A percentile compares a stretch with the other conserved stretches of the same genome.
phyloP scores from a whole-genome alignment of 2,113 vertebrate species.

The Elaphurus davidianus region DNA sequence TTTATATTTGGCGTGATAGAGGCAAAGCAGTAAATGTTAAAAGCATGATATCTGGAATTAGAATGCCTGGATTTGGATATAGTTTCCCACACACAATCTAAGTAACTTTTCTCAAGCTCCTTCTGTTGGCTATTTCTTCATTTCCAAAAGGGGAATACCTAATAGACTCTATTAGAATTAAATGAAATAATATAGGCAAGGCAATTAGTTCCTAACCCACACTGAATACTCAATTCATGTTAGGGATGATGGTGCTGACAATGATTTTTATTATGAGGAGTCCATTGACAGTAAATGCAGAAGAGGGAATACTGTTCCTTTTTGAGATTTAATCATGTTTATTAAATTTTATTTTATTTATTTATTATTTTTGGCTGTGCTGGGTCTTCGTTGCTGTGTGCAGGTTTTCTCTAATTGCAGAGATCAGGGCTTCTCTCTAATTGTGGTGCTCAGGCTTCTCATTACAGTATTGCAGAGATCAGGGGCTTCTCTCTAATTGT shows the following conservation, averaged over 20 bases:
- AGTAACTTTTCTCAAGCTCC: neutral
- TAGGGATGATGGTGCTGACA: neutral
- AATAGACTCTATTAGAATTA: neutral
- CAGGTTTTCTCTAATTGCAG: neutral
- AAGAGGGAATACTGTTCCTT: neutral
- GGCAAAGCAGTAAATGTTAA: neutral
- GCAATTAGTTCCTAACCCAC: neutral
- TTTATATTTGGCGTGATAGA: neutral
- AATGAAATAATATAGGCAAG: neutral
- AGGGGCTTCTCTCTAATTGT: neutral
- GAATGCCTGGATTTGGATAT: neutral
- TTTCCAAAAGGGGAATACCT: neutral
- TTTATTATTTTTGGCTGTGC: neutral
- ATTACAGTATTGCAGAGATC: neutral
- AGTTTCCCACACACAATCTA: neutral
- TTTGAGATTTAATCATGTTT: neutral
- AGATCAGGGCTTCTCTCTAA: neutral
- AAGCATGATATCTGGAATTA: neutral
- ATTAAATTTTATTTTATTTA: neutral
- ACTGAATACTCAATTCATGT: neutral
- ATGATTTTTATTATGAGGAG: neutral
- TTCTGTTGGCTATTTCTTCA: neutral
- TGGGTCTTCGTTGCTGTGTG: neutral
- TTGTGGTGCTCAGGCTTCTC: neutral
- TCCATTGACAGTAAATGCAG: neutral